Evolutionary conservation across 2,113 vertebrate species (phyloP), one percentile per base, ranked within the genome.

Genomic region (Scortum barcoo): DNA sequence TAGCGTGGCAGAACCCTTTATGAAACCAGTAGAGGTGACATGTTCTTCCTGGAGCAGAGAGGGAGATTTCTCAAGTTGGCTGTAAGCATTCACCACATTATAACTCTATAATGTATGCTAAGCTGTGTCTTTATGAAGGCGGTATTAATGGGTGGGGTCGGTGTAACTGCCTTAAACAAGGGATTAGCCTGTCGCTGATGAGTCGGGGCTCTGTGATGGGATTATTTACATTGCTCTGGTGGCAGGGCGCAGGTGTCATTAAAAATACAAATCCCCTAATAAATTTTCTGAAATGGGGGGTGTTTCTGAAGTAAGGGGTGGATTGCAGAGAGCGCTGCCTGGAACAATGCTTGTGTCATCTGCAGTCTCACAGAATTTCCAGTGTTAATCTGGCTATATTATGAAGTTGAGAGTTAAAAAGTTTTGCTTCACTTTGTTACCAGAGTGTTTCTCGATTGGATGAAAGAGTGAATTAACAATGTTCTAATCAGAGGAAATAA

Each of bases 81-180:
- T 94, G 86, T 46, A 58, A 93, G 93, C 86, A 30, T 86, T 88
- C 19, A 17, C 83, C 84, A 92, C 89, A 91, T 93, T 92, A 93
- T 84, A 92, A 89, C 83, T 78, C 88, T 20, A 71, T 96, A 95
- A 96, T 95, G 76, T 95, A 96, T 95, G 95, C 93, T 95, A 95
- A 95, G 92, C 94, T 91, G 91, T 83, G 86, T 93, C 91, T 91
- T 94, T 92, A 94, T 94, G 91, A 94, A 88, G 93, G 72, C 89
- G 42, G 93, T 93, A 94, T 94, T 95, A 94, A 94, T 91, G 94
- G 95, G 94, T 92, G 94, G 94, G 94, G 95, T 93, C 87, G 90
- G 86, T 94, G 94, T 95, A 95, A 95, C 94, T 94, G 94, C 94
- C 94, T 96, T 95, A 95, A 95, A 95, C 95, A 94, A 95, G 95